phyloP scores from a whole-genome alignment of 2,888 invertebrate genomes.

The Amphipoea oculea region DNA sequence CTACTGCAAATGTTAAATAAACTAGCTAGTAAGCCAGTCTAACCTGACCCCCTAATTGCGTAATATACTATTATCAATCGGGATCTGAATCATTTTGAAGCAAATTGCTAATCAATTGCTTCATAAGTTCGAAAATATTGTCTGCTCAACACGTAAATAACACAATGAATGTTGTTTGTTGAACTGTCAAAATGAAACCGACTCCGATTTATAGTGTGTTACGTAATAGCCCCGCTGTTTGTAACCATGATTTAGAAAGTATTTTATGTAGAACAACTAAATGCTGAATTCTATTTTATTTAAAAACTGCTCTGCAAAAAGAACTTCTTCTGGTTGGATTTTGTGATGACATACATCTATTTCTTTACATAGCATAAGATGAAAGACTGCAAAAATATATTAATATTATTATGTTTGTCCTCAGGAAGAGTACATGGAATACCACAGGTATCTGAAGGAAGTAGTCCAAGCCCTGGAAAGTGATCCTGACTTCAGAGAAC shows the following conservation, averaged over 20 bases:
- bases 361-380: not conserved
- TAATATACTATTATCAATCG: too few relatives aligned
- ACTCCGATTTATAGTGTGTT: too few relatives aligned
- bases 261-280: not conserved
- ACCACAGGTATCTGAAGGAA: slow-evolving; percentile 97
- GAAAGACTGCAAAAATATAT: not conserved
- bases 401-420: slow-evolving; percentile 37
- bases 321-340: not conserved
- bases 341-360: not conserved
- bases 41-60: not conserved
- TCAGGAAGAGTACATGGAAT: slow-evolving; percentile 92
- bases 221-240: not conserved
- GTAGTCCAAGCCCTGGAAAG: slow-evolving; percentile 97
- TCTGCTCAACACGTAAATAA: too few relatives aligned
- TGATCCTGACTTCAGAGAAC: slow-evolving; percentile 95
- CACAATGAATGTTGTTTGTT: too few relatives aligned
- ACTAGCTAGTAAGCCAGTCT: too few relatives aligned
- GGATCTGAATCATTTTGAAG: too few relatives aligned
- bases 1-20: slow-evolving; percentile 18
- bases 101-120: too few relatives aligned
- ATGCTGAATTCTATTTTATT: not conserved
- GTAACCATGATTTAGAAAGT: not conserved
- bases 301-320: slow-evolving; percentile 9
- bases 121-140: too few relatives aligned
- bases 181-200: too few relatives aligned